These are phyloP conservation scores for Dipodomys ordii DNA, from an alignment of 2,113 vertebrate species.

Conservation along the genomic window DNA sequence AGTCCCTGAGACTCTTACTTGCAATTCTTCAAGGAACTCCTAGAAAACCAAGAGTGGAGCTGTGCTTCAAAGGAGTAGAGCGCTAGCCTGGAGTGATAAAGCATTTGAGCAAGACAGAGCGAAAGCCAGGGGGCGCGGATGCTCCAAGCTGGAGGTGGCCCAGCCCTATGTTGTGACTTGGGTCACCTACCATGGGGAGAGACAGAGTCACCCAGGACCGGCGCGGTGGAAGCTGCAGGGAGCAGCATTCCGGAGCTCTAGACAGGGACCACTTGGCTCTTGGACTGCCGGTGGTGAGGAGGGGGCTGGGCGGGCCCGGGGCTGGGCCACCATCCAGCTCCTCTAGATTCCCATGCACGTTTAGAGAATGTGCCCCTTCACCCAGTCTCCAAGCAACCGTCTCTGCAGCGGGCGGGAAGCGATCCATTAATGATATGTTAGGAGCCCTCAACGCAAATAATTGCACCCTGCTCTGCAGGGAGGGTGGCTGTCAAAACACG, in stretches of 20 bases:
- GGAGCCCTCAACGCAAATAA: constrained; percentile 69
- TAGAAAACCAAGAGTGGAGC: too few species aligned
- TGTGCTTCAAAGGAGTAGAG: too few species aligned
- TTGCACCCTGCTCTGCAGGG: constrained; percentile 29
- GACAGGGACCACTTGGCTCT: neutral
- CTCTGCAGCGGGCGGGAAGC: constrained; percentile 37
- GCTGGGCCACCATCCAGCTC: neutral
- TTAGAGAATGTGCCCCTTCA: constrained; percentile 63
- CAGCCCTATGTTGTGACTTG: too few species aligned
- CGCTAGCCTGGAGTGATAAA: too few species aligned
- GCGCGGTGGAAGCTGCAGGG: too few species aligned
- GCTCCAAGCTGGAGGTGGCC: too few species aligned
- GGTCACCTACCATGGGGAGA: too few species aligned
- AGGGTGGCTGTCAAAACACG: constrained; percentile 45
- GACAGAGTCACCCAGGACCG: too few species aligned
- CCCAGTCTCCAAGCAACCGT: constrained; percentile 77
- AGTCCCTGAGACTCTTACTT: too few species aligned
- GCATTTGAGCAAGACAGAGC: too few species aligned
- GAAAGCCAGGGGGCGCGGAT: too few species aligned
- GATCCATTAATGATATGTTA: constrained; percentile 69
- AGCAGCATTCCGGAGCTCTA: neutral
- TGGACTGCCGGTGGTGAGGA: neutral
- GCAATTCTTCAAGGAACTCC: too few species aligned
- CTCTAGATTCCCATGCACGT: constrained; percentile 7
- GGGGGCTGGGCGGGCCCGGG: neutral